phyloP scores from a whole-genome alignment of 1,140 invertebrate genomes.

The Nebria ingens region DNA sequence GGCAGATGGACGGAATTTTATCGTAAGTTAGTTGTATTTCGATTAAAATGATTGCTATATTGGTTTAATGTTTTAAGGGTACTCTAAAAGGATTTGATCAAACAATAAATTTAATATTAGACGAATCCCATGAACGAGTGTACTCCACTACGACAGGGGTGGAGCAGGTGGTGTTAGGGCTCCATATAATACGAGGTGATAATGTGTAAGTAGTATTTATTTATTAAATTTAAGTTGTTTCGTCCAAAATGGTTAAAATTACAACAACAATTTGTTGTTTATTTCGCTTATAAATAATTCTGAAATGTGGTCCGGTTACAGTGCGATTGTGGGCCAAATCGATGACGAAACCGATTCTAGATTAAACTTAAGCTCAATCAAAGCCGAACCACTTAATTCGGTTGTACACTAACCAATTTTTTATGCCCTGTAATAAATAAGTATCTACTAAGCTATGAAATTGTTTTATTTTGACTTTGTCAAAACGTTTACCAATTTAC shows the following conservation, averaged over 20 bases:
- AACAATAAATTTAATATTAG: conserved; percentile 94
- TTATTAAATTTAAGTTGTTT: conserved; percentile 12
- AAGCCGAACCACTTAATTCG: conserved; percentile 81
- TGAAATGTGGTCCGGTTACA: conserved; percentile 33
- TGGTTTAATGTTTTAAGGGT: conserved; percentile 50
- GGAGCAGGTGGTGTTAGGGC: conserved; percentile 90
- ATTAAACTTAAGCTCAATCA: conserved; percentile 72
- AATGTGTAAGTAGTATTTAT: conserved; percentile 68
- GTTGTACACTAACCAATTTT: conserved; percentile 67
- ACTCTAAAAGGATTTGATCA: conserved; percentile 92
- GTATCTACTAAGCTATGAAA: no score
- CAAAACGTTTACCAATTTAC: no score
- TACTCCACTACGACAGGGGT: conserved; percentile 86
- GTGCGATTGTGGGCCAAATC: conserved; percentile 82
- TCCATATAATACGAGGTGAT: conserved; percentile 95
- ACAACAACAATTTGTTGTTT: no score
- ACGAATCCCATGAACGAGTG: conserved; percentile 95
- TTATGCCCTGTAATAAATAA: no score
- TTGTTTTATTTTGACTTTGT: no score
- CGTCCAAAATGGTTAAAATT: conserved; percentile 11
- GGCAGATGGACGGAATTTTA: conserved; percentile 89
- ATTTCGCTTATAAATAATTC: conserved; percentile 8
- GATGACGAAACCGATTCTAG: conserved; percentile 83
- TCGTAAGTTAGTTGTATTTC: conserved; percentile 72
- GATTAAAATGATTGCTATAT: conserved; percentile 10